Percentiles rank a stretch among this genome's conserved stretches.
Conservation (phyloP, 2,888 invertebrate genomes). For the Stenoptilia bipunctidactyla region DNA sequence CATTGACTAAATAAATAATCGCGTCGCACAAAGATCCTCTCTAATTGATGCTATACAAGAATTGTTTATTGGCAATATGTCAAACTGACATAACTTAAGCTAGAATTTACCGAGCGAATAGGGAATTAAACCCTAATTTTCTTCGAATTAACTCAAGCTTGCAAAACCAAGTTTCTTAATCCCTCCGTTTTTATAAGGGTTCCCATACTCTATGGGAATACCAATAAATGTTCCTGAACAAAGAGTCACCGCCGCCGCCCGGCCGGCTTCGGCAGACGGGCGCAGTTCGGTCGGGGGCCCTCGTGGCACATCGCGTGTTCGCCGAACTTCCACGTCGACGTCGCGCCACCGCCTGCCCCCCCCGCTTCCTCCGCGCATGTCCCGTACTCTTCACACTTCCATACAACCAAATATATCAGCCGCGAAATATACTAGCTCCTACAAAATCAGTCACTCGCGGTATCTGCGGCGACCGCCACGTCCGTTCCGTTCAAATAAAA, state of each 20-base stretch:
- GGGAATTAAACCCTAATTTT: too few species aligned
- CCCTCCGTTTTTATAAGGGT: background rate
- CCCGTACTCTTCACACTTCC: conserved; percentile 13
- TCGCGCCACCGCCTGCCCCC: conserved; percentile 44
- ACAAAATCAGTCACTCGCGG: conserved; percentile 1
- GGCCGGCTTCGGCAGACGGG: background rate
- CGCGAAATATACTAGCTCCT: background rate
- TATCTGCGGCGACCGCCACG: background rate
- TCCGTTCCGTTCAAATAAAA: background rate
- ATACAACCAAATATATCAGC: conserved; percentile 9
- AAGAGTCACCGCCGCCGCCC: background rate
- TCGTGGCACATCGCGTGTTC: conserved; percentile 60
- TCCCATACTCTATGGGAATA: background rate
- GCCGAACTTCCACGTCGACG: conserved; percentile 66
- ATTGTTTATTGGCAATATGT: too few species aligned
- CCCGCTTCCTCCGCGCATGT: conserved; percentile 26
- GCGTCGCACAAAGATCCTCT: too few species aligned
- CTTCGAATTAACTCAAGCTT: too few species aligned
- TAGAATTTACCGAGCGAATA: too few species aligned
- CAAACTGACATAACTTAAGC: too few species aligned
- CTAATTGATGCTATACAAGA: too few species aligned
- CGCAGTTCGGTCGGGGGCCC: conserved; percentile 25
- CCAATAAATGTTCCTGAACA: background rate
- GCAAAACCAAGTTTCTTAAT: too few species aligned
- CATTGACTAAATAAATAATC: too few species aligned